These are phyloP conservation scores for Heliconius erato DNA, from an alignment of 2,888 invertebrate genomes.

Conservation along the genomic window DNA sequence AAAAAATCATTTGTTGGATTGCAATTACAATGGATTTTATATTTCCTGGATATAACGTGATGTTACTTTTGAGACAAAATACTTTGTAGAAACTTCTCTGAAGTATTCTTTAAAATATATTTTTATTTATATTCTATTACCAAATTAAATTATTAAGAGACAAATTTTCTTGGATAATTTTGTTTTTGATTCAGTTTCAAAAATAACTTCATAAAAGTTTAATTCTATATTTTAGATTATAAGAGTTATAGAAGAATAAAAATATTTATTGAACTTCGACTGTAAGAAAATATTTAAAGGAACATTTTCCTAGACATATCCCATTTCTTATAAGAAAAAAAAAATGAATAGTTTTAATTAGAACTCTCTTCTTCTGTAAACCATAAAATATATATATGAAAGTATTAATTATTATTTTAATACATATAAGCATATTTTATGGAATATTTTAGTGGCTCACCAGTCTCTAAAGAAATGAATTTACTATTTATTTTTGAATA, in stretches of 20 bases:
- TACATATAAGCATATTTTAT: background rate
- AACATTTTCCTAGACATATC: constrained; percentile 1
- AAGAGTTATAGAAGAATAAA: background rate
- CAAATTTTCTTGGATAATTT: too few species aligned
- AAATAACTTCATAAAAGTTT: background rate
- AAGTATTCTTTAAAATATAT: too few species aligned
- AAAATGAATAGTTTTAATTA: background rate
- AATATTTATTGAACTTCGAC: constrained; percentile 2
- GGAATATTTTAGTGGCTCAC: background rate
- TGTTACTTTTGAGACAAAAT: background rate
- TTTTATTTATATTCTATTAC: too few species aligned
- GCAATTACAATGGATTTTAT: background rate
- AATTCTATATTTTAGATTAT: background rate
- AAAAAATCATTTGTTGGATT: too few species aligned
- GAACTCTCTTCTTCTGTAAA: background rate
- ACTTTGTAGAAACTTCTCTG: too few species aligned
- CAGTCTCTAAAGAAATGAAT: background rate
- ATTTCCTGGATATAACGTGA: background rate
- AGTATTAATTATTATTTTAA: background rate
- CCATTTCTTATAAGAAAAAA: background rate
- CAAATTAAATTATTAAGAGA: too few species aligned
- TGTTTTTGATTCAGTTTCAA: too few species aligned
- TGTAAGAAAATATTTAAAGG: background rate
- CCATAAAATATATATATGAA: background rate
- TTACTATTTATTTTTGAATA: background rate